Evolutionary conservation across 2,797 vertebrate genomes (phyloP), one percentile per base, ranked within the genome.

Genomic region (Myiothlypis chrysogaster): DNA sequence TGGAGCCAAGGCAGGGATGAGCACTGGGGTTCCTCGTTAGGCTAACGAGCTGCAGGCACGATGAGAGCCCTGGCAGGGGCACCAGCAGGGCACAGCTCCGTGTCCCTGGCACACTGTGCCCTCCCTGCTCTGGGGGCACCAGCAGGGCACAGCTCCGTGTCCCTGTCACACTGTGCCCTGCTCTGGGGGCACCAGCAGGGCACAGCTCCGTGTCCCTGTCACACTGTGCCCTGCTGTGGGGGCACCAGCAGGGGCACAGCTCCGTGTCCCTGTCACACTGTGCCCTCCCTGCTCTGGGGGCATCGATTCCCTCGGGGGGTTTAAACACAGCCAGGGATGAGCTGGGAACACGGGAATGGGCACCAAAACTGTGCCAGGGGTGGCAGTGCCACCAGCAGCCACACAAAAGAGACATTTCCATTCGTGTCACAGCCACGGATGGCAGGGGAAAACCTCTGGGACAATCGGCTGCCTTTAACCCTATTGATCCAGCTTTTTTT

Each of bases 111-210:
- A 27, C 72, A 76, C 44, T 5, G 18, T 41, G 39, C 39, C 39
- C 19, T 44, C 43, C 43, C 17, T 43, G 41, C 17, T 18, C 35
- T 35, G 35, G 35, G n/a, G n/a, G n/a, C n/a, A n/a, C n/a, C n/a
- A n/a, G n/a, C n/a, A n/a, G 35, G 35, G 35, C 35, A 35, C 35
- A 35, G 35, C 35, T 35, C 35, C 35, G 35, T 35, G 35, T 35
- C 35, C 35, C 32, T 2, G 72, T 17, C 89, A 27, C 72, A 76
- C 44, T 5, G 18, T 41, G 39, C 43, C 43, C 18, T 43, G 30
- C 56, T 10, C 52, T 2, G 2, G 0, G 1, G 3, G 17, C 41
- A 1, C 59, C 8, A 35, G 35, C 35, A 35, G 35, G 35, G 35
- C 35, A 35, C 35, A 35, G 35, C 35, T 35, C 35, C 9, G 35